Base-by-base conservation (phyloP, 92 coral and sea anemone species). In the Parazoanthus atlanticus region DNA sequence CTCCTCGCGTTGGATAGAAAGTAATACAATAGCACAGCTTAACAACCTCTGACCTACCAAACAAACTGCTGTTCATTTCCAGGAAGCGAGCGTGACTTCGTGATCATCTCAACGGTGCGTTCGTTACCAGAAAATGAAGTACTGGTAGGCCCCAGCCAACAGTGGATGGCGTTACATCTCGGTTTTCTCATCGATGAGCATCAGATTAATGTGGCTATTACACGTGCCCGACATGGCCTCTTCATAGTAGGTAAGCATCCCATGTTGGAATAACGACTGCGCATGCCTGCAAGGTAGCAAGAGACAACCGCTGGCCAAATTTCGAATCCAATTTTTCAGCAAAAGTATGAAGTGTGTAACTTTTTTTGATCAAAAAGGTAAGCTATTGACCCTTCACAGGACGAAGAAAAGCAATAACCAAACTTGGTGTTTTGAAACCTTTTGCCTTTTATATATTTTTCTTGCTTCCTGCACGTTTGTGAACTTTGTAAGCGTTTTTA, bases 151-250 rank as follows among this genome's bases (percentile, higher is more conserved):
- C 61, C 97, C 38, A 86, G 86, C 38, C 96, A 84, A 65, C 90
- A 86, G 77, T 94, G 96, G 96, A 58, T 91, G 78, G 90, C 78
- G 13, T 64, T 88, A 58, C 91, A 93, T 74, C 81, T 93, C 43
- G 99, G 96, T 30, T 92, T 94, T 84, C 91, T 96, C 12, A 91
- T 89, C 1, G 99, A 95, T 74, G 90, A 85, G 80, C 96, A 91
- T 47, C 99, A 96, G 71, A 90, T 93, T 70, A 96, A 96, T 78
- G 98, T 96, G 34, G 94, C 93, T 19, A 82, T 96, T 28, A 96
- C 99, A 23, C 94, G 99, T 58, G 98, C 99, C 17, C 91, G 94
- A 47, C 98, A 93, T 26, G 99, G 99, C 3, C 93, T 96, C 78
- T 78, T 94, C 34, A 93, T 96, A 3, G 81, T 95, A 16, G 99